phyloP scores from a whole-genome alignment of 2,113 vertebrate genomes.

The Mormoops blainvillei region DNA sequence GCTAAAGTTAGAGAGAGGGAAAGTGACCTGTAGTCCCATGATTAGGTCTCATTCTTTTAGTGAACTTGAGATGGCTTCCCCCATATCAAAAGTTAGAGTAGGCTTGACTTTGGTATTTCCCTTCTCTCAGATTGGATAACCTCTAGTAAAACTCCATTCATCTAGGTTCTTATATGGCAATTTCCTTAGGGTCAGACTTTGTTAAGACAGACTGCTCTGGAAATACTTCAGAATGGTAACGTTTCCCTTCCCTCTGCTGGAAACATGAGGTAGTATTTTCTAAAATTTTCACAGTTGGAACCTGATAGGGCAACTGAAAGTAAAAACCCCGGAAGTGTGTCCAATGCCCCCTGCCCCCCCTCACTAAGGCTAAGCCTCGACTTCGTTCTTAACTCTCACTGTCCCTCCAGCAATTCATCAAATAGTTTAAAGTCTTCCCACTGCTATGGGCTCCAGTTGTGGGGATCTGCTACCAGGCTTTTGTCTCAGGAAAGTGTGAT shows the following conservation, averaged over 20 bases:
- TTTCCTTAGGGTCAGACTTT: not conserved
- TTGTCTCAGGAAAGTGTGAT: not conserved
- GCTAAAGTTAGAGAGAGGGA: not conserved
- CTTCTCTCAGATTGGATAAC: not conserved
- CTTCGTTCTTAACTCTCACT: not conserved
- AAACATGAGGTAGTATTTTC: not conserved
- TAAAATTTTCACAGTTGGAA: not conserved
- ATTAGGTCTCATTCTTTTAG: not conserved
- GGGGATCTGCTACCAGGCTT: not conserved
- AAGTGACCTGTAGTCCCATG: not conserved
- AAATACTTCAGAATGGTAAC: not conserved
- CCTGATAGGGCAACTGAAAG: not conserved
- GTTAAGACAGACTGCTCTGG: not conserved
- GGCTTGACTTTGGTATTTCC: not conserved
- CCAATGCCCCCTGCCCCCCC: accelerated
- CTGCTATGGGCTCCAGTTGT: not conserved
- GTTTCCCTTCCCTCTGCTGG: not conserved
- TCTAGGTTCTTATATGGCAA: not conserved
- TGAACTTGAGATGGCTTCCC: not conserved
- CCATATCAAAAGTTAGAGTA: not conserved
- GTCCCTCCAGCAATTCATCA: not conserved
- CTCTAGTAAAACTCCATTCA: not conserved
- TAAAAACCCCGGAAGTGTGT: not conserved
- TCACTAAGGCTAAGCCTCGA: not conserved
- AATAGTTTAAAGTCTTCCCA: not conserved